phyloP scores from a whole-genome alignment of 1,140 invertebrate genomes.

The Drosophila gunungcola region DNA sequence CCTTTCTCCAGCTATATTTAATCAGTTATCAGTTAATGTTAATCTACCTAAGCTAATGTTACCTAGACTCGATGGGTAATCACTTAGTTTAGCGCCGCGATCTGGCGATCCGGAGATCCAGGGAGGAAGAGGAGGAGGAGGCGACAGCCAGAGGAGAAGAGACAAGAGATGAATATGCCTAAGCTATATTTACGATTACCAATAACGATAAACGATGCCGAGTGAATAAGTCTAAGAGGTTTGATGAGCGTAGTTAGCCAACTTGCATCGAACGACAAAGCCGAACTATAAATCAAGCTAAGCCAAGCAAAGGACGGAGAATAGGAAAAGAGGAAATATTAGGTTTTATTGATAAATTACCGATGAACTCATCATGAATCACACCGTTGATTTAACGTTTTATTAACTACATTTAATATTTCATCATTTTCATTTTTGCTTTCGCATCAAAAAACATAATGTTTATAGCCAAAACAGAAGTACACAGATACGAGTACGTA shows the following conservation, averaged over 20 bases:
- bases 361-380: constrained; percentile 38
- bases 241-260: constrained; percentile 56
- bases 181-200: constrained; percentile 66
- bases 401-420: constrained; percentile 40
- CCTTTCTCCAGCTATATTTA: constrained; percentile 52
- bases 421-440: constrained; percentile 55
- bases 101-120: constrained; percentile 16
- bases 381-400: constrained; percentile 33
- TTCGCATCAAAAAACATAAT: constrained; percentile 42
- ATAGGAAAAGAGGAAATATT: constrained; percentile 21
- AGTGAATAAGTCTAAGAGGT: constrained; percentile 61
- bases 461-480: constrained; percentile 52
- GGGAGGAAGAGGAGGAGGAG: not conserved
- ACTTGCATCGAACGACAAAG: constrained; percentile 60
- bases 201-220: constrained; percentile 46
- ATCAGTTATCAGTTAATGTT: constrained; percentile 63
- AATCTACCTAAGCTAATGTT: constrained; percentile 63
- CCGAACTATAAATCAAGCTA: constrained; percentile 26
- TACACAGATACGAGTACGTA: constrained; percentile 45
- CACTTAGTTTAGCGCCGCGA: constrained; percentile 44
- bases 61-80: constrained; percentile 49
- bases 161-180: constrained; percentile 50
- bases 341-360: constrained; percentile 55
- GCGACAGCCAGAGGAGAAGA: constrained; percentile 21
- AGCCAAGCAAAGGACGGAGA: constrained; percentile 5